Evolutionary conservation across 2,113 vertebrate genomes (phyloP).

Genomic region (Panthera tigris): DNA sequence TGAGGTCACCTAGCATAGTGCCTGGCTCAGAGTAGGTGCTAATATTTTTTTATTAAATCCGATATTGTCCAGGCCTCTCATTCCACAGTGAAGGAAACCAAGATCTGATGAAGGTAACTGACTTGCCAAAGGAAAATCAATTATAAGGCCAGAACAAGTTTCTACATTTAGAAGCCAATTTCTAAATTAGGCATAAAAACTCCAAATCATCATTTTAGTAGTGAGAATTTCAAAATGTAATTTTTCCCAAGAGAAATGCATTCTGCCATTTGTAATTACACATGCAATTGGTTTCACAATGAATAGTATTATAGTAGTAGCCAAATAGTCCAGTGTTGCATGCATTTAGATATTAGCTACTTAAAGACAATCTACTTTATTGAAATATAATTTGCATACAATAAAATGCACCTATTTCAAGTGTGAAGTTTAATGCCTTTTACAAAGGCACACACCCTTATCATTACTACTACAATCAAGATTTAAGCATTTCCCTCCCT

Average conservation of each 20-base stretch:
- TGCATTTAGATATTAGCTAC: background rate
- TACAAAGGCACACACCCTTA: background rate
- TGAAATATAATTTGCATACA: background rate
- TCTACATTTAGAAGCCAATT: conserved; percentile 19
- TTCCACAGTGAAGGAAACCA: background rate
- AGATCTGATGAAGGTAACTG: background rate
- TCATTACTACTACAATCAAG: background rate
- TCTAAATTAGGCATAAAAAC: background rate
- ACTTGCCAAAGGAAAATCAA: background rate
- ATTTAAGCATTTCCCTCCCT: background rate
- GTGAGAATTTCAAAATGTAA: background rate
- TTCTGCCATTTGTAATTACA: background rate
- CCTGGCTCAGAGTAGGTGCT: background rate
- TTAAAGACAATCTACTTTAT: background rate
- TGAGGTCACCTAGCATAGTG: background rate
- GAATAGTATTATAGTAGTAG: background rate
- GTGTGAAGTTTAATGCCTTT: background rate
- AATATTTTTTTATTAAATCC: conserved; percentile 21
- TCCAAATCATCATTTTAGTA: background rate
- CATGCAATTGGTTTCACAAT: background rate
- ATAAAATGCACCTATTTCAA: background rate
- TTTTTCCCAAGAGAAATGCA: background rate
- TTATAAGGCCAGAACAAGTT: background rate
- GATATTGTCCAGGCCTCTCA: background rate
- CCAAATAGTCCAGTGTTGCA: background rate